Evolutionary conservation across 2,797 vertebrate species (phyloP), one percentile per base, ranked within the genome.

Genomic region (Chromis chromis): DNA sequence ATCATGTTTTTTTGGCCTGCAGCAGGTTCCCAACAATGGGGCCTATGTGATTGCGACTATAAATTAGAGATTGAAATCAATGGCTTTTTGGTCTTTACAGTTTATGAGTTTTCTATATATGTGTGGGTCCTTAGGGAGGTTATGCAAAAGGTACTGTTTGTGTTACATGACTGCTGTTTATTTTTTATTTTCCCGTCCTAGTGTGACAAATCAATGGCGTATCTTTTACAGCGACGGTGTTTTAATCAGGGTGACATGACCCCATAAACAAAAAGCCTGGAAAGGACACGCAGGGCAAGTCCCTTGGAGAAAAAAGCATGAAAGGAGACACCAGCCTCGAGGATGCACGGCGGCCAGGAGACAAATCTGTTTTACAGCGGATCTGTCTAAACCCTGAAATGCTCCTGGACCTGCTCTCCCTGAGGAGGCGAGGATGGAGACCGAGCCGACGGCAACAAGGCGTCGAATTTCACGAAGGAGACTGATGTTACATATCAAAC

Each of bases 401-500:
- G 59, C 82, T 89, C 81, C 77, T 80, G 76, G 80, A 81, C 55
- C 78, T 19, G 61, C 28, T 63, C 58, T 92, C 89, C 90, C 87
- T 13, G 49, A 72, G 88, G 90, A 90, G 70, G 56, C 1, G 36
- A 71, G 75, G 66, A 72, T 75, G 77, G 80, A 88, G 86, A 82
- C 84, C 80, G 49, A 78, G 81, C 61, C 48, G 85, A 89, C 66
- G 64, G 92, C 85, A 89, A 85, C 70, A n/a, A 49, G 87, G 94
- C 74, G 70, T 95, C 73, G 4, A 66, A 88, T 95, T 95, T 92
- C 94, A 93, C 65, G 5, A 83, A 82, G 89, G 88, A 94, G 93
- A 93, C 90, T 92, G 92, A 93, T 93, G 91, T 93, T 93, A 91
- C 93, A 90, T 93, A 94, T 94, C 90, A 94, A 94, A 93, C 93